phyloP scores from a whole-genome alignment of 1,140 invertebrate species.

The Camponotus floridanus region DNA sequence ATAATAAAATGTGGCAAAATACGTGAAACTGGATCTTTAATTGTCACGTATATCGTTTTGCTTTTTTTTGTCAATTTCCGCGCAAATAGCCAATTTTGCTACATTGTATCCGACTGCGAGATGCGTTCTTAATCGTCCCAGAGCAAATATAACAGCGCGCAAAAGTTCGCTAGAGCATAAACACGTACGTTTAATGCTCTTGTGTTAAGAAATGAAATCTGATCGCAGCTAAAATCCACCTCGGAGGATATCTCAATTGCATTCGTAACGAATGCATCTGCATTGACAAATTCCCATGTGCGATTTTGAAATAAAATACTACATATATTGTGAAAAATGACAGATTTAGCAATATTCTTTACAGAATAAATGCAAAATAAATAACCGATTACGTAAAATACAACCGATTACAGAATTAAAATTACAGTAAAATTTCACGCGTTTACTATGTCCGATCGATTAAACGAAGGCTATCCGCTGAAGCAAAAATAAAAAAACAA shows the following conservation, averaged over 20 bases:
- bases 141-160: neutral
- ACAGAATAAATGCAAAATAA: neutral
- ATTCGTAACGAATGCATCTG: neutral
- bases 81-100: slow-evolving; percentile 28
- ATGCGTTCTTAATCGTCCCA: neutral
- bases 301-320: slow-evolving; percentile 11
- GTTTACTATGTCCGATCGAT: neutral
- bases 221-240: neutral
- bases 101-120: slow-evolving; percentile 14
- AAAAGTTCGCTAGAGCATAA: slow-evolving; percentile 3
- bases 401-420: no score
- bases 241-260: neutral
- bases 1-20: neutral
- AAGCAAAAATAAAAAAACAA: neutral
- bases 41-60: neutral
- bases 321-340: neutral
- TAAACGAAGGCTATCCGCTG: neutral
- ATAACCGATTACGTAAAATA: neutral
- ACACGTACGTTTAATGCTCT: neutral
- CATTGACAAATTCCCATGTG: neutral
- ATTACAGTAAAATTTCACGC: neutral
- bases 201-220: slow-evolving; percentile 35
- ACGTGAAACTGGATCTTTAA: neutral
- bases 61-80: slow-evolving; percentile 10
- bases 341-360: slow-evolving; percentile 2